Base-by-base conservation (phyloP, 2,797 vertebrate genomes). In the Chaetodon trifasciatus region DNA sequence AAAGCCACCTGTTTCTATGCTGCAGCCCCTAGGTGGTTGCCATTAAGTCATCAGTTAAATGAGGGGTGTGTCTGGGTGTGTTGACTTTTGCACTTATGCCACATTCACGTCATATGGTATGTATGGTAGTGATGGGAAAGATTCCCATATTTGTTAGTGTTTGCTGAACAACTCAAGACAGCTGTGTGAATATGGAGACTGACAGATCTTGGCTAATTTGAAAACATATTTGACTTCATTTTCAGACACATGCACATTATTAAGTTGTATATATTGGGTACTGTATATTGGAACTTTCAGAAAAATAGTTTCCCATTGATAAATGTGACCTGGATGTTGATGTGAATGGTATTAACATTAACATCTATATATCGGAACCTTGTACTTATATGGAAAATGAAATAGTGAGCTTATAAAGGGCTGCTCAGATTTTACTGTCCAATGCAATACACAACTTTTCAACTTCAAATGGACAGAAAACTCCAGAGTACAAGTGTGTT, bases 41-140 rank as follows among this genome's bases (percentile, higher is more conserved):
- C 60, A 91, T 93, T 90, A 91, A 88, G 87, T 81, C 64, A 80
- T 74, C 74, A 81, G 44, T 60, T 64, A 65, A 40, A 50, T 72
- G 64, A 42, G 0, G 49, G 16, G 40, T 78, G 50, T 74, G 39
- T 74, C 6, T 53, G n/a, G 2, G 44, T 57, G 61, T 80, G 53
- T 85, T 81, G 62, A 17, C 32, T 44, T 9, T 40, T 37, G 39
- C 23, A 13, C 9, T 42, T 46, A 28, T 8, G 28, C 40, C 15
- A 28, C 3, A 8, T 32, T 50, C 49, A 42, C 8, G 2, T 44
- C 8, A 39, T 8, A 12, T 35, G 3, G 24, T 5, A 47, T 17
- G 7, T 28, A 55, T 5, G 19, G 62, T 24, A 23, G 42, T 40
- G 44, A n/a, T 19, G 39, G 42, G 2, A 52, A 28, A 16, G 46